Percentiles rank a stretch among this genome's conserved stretches.
phyloP scores from a whole-genome alignment of 64 coral and sea anemone genomes.

The Pocillopora damicornis region DNA sequence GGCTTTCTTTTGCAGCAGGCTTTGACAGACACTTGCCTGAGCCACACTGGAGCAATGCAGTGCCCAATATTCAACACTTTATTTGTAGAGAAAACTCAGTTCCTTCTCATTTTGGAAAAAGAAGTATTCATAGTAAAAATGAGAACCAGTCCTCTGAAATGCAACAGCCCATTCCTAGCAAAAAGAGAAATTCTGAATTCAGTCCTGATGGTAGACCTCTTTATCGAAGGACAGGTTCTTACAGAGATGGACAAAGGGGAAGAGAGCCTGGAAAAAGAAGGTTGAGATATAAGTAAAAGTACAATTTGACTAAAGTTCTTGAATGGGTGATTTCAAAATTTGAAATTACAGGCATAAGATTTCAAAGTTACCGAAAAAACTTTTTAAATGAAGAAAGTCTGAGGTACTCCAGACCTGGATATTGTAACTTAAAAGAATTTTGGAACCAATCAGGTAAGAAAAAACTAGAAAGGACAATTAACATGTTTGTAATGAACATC shows the following conservation, averaged over 20 bases:
- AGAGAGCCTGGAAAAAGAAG: conserved; percentile 9
- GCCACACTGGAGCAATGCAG: not conserved
- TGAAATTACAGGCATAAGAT: too few species aligned
- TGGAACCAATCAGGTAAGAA: too few species aligned
- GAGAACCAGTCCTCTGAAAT: not conserved
- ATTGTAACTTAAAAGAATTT: too few species aligned
- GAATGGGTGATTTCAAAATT: not conserved
- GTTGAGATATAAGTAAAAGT: not conserved
- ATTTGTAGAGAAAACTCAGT: too few species aligned
- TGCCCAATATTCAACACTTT: too few species aligned
- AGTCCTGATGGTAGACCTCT: not conserved
- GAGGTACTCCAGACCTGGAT: too few species aligned
- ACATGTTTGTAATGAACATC: too few species aligned
- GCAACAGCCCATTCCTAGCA: not conserved
- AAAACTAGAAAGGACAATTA: too few species aligned
- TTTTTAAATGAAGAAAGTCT: too few species aligned
- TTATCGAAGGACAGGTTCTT: not conserved
- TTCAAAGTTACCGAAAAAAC: too few species aligned
- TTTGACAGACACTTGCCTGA: not conserved
- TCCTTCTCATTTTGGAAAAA: too few species aligned
- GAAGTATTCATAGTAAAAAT: too few species aligned
- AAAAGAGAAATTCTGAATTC: not conserved
- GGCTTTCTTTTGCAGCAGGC: not conserved
- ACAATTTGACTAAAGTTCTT: not conserved
- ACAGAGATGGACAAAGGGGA: not conserved